These are phyloP conservation scores for Rhagologus leucostigma DNA, from an alignment of 2,113 vertebrate genomes.

Conservation along the genomic window DNA sequence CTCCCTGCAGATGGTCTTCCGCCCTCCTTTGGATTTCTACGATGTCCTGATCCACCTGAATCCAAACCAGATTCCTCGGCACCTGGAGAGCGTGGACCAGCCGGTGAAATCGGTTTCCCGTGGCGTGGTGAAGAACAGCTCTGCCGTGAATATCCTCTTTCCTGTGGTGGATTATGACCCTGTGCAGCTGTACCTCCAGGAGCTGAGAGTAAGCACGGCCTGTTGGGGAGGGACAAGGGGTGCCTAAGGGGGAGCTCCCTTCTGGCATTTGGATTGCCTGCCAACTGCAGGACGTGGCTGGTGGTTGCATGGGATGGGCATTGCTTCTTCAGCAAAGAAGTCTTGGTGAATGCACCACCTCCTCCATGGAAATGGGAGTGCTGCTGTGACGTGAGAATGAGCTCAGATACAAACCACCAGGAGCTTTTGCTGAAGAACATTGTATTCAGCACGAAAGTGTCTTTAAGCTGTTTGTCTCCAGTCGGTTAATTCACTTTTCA, in stretches of 20 bases:
- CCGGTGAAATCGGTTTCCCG: conserved; percentile 72
- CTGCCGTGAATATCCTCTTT: conserved; percentile 56
- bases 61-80: conserved; percentile 84
- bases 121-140: conserved; percentile 58
- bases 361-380: not conserved
- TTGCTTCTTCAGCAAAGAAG: not conserved
- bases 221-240: too few relatives aligned
- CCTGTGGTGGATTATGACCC: conserved; percentile 92
- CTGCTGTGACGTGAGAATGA: not conserved
- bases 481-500: not conserved
- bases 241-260: not conserved
- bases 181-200: conserved; percentile 81
- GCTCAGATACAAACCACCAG: not conserved
- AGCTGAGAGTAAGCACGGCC: conserved; percentile 80
- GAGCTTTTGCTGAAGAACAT: not conserved
- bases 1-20: conserved; percentile 80
- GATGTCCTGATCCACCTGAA: conserved; percentile 89
- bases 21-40: conserved; percentile 88
- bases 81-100: conserved; percentile 80
- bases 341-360: not conserved
- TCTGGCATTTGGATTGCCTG: not conserved
- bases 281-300: accelerated
- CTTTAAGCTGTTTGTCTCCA: not conserved
- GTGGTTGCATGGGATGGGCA: not conserved
- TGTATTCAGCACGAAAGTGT: not conserved